Evolutionary conservation across 2,113 vertebrate species (phyloP).

Genomic region (Ardeotis arabs): DNA sequence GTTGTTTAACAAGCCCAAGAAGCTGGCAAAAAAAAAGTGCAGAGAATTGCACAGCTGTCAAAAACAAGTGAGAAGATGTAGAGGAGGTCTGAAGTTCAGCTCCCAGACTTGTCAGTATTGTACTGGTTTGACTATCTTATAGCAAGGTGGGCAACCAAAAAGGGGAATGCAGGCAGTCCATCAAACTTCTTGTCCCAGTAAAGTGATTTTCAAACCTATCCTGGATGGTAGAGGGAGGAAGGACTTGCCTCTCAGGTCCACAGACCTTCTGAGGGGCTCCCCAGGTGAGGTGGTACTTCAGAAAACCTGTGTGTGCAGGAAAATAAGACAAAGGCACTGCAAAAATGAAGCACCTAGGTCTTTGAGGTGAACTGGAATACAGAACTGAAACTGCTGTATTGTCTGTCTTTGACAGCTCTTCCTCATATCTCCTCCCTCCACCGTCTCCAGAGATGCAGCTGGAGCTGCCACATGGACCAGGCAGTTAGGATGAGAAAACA

Average conservation of each 20-base stretch:
- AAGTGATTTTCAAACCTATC: not conserved
- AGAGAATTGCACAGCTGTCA: not conserved
- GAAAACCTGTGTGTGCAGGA: not conserved
- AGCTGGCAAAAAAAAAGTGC: not conserved
- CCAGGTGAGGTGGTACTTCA: not conserved
- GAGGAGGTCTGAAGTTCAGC: not conserved
- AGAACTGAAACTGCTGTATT: conserved; percentile 25
- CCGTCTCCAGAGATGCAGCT: not conserved
- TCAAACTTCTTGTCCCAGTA: not conserved
- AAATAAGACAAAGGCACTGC: not conserved
- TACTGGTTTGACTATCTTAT: not conserved
- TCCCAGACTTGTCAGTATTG: not conserved
- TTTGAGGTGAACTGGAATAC: conserved; percentile 24
- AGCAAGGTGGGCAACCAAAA: not conserved
- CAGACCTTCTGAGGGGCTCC: not conserved
- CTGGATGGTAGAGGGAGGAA: not conserved
- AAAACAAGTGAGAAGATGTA: not conserved
- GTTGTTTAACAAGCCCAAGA: not conserved
- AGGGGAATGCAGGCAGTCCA: not conserved
- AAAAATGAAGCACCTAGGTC: not conserved
- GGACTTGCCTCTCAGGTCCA: not conserved
- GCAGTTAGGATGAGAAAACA: not conserved
- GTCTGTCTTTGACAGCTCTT: conserved; percentile 33
- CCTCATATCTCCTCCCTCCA: not conserved
- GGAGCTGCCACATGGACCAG: not conserved